Evolutionary conservation across 2,888 invertebrate genomes (phyloP).

Genomic region (Heteromurus nitidus): DNA sequence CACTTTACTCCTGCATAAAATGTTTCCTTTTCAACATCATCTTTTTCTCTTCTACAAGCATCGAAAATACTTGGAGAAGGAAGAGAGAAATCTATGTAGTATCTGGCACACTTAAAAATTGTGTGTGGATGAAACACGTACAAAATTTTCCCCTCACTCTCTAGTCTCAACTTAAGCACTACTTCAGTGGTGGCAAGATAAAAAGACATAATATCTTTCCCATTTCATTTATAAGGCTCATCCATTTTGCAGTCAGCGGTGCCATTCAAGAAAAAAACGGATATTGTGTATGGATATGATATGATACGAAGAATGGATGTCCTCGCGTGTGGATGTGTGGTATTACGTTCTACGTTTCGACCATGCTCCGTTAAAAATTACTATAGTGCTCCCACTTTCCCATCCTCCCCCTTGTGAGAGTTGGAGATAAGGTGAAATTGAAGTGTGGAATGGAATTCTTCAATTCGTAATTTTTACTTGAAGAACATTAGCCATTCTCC

Average conservation of each 20-base stretch:
- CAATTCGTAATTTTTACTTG: no score
- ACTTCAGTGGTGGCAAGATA: slow-evolving; percentile 27
- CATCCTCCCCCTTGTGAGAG: no score
- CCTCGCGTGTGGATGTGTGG: no score
- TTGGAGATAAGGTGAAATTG: no score
- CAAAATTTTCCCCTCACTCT: background rate
- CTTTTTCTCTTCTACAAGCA: no score
- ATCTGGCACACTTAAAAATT: background rate
- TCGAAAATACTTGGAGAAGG: no score
- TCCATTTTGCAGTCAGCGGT: slow-evolving; percentile 46
- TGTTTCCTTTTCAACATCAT: slow-evolving; percentile 34
- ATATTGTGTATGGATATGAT: background rate
- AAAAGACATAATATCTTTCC: slow-evolving; percentile 46
- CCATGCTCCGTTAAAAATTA: no score
- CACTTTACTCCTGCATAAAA: background rate
- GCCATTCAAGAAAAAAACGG: slow-evolving; percentile 46
- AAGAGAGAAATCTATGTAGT: background rate
- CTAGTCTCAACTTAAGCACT: slow-evolving; percentile 35
- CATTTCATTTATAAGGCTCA: slow-evolving; percentile 50
- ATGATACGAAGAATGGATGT: no score
- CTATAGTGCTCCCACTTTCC: no score
- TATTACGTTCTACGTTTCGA: no score
- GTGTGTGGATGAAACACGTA: slow-evolving; percentile 9
- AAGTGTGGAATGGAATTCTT: no score
- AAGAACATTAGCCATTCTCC: no score